phyloP scores from a whole-genome alignment of 2,888 invertebrate species.

The Nemurella pictetii region DNA sequence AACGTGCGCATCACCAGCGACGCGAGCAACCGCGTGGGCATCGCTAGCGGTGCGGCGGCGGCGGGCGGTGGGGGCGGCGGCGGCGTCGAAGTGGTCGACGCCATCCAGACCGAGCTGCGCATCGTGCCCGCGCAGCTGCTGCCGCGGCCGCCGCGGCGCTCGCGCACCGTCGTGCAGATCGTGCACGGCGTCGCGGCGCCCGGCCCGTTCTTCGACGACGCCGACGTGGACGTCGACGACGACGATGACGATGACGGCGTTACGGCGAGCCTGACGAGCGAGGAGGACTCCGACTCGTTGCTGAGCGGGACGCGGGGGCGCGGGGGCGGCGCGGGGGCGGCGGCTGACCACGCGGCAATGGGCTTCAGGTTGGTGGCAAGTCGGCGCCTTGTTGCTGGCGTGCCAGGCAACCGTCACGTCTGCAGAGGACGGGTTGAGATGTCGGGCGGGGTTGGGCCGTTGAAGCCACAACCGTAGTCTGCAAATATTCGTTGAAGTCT shows the following conservation, averaged over 20 bases:
- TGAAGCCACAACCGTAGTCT: too few relatives aligned
- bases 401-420: too few relatives aligned
- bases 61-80: conserved; percentile 57
- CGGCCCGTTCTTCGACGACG: conserved; percentile 46
- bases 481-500: too few relatives aligned
- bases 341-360: too few relatives aligned
- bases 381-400: too few relatives aligned
- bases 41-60: conserved; percentile 56
- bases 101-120: conserved; percentile 58
- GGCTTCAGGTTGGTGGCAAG: too few relatives aligned
- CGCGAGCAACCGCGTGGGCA: conserved; percentile 58
- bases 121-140: conserved; percentile 77
- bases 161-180: conserved; percentile 71
- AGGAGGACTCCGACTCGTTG: conserved; percentile 67
- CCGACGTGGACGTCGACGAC: conserved; percentile 33
- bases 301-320: conserved; percentile 61
- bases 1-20: conserved; percentile 47
- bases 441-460: too few relatives aligned
- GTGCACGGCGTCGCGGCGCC: conserved; percentile 56
- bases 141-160: conserved; percentile 78
- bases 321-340: conserved; percentile 49
- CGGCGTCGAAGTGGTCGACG: conserved; percentile 45
- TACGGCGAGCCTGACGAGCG: conserved; percentile 38
- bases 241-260: too few relatives aligned
- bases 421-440: too few relatives aligned